phyloP scores from a whole-genome alignment of 1,140 invertebrate species.

The Ceratoteleas bidentatus region DNA sequence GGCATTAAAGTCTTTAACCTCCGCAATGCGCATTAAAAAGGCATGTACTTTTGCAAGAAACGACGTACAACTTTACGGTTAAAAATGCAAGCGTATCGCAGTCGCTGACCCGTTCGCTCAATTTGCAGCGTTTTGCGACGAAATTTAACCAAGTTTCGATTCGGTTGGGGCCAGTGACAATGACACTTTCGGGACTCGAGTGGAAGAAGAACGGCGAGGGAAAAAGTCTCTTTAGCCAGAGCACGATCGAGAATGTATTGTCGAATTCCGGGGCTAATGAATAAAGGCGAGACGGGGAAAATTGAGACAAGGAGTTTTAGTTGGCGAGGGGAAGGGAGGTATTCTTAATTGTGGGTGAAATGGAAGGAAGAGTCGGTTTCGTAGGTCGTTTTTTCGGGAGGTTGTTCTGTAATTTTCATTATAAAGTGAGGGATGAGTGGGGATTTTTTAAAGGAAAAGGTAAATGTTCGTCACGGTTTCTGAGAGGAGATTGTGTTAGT shows the following conservation, averaged over 20 bases:
- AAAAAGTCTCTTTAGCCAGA: too few relatives aligned
- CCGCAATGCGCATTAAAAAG: constrained; percentile 55
- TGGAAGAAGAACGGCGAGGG: background rate
- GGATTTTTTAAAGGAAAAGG: too few relatives aligned
- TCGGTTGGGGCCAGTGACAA: constrained; percentile 6
- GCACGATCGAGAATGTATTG: background rate
- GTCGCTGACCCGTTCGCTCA: constrained; percentile 14
- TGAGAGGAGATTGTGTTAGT: too few relatives aligned
- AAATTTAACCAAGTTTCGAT: constrained; percentile 4
- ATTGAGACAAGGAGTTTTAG: too few relatives aligned
- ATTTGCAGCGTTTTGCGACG: constrained; percentile 7
- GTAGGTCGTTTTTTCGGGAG: too few relatives aligned
- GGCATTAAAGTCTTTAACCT: constrained; percentile 60
- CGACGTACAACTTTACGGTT: constrained; percentile 16
- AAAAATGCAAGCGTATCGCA: constrained; percentile 24
- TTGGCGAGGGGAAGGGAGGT: too few relatives aligned
- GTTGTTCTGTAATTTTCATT: too few relatives aligned
- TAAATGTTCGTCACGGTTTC: too few relatives aligned
- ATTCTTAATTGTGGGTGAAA: too few relatives aligned
- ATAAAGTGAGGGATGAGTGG: too few relatives aligned
- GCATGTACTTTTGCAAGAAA: constrained; percentile 26
- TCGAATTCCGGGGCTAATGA: background rate
- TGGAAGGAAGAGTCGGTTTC: too few relatives aligned
- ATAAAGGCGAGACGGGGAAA: too few relatives aligned
- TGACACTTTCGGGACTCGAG: constrained; percentile 22